A percentile compares a stretch with the other conserved stretches of the same genome.
Conservation (phyloP, 2,113 vertebrate genomes). For the Grammomys surdaster region DNA sequence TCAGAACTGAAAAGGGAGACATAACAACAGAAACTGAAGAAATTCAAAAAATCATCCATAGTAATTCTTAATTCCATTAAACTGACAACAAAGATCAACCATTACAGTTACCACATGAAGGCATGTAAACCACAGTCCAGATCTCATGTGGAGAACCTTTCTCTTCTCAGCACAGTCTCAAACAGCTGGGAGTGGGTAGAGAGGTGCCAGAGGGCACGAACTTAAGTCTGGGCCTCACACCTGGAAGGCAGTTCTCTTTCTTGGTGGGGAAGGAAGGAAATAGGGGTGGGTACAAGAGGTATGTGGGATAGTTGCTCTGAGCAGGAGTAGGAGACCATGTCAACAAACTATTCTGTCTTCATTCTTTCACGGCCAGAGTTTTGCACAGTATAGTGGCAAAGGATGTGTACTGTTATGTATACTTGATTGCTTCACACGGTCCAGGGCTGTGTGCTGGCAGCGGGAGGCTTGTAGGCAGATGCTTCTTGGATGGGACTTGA, state of each 20-base stretch:
- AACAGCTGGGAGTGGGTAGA: not conserved
- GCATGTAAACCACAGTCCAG: not conserved
- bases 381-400: not conserved
- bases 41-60: too few relatives aligned
- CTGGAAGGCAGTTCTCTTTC: not conserved
- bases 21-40: too few relatives aligned
- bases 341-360: not conserved
- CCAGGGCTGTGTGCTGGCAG: not conserved
- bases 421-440: not conserved
- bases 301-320: not conserved
- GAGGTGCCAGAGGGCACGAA: not conserved
- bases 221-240: not conserved
- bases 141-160: not conserved
- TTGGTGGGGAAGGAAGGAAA: not conserved
- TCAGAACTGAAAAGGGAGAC: too few relatives aligned
- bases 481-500: conserved; percentile 55
- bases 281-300: not conserved
- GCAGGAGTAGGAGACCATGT: not conserved
- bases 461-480: conserved; percentile 11
- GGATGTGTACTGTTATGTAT: not conserved
- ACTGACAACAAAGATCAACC: not conserved
- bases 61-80: not conserved
- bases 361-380: conserved; percentile 5
- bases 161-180: not conserved
- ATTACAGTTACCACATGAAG: not conserved